Evolutionary conservation across 2,888 invertebrate species (phyloP), one percentile per base, ranked within the genome.

Genomic region (Rotaria magnacalcarata): DNA sequence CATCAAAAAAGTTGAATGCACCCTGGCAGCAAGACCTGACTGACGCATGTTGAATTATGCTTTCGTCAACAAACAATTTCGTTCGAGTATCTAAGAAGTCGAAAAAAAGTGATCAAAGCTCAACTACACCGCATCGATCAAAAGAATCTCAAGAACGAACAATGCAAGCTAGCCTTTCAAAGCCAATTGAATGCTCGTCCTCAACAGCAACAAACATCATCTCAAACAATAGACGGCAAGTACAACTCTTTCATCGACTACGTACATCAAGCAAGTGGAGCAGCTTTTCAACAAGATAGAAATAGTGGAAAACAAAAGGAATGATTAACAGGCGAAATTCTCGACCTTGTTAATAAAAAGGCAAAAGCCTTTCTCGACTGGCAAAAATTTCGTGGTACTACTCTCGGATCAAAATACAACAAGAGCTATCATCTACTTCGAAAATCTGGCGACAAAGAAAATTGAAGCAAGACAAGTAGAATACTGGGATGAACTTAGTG

Each of bases 41-140:
- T 60, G 60, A n/a, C 60, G n/a, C 60, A n/a, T 60, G 27, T 11
- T 60, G 60, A n/a, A 60, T 60, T 60, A 60, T 60, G n/a, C 27
- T 8, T 11, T 60, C 7, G 60, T 60, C 8, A 60, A 60, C n/a
- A n/a, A 27, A n/a, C 19, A 60, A 60, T 60, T 60, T 60, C 27
- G 60, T 60, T 6, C 60, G n/a, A 60, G 60, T 60, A n/a, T 60
- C 7, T 5, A 60, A 5, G 60, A 27, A n/a, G 24, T 60, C 60
- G n/a, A n/a, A 27, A n/a, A 11, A n/a, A 8, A 27, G n/a, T 7
- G 60, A 60, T 60, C n/a, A 60, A n/a, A n/a, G n/a, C n/a, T 60
- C 60, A 60, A n/a, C 21, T 60, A 3, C 7, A 2, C 4, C 4
- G 60, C 19, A 27, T n/a, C 19, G 52, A 52, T 16, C 8, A 14